These are phyloP conservation scores for Neotoxoptera formosana DNA, from an alignment of 1,140 invertebrate genomes.

Conservation along the genomic window DNA sequence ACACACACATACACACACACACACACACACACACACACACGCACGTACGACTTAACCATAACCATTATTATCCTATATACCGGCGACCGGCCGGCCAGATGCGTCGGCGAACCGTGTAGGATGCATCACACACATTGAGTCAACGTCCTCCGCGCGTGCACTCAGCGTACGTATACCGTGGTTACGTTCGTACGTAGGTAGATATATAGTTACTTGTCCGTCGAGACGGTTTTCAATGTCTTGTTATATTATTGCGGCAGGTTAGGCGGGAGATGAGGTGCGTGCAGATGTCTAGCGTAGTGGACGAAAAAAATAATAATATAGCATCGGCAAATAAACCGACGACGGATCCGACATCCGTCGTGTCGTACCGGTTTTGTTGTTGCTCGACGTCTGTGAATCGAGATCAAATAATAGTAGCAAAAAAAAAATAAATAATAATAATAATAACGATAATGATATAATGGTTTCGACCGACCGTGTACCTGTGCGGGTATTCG, in stretches of 20 bases:
- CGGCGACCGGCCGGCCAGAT: background rate
- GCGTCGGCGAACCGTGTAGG: conserved; percentile 55
- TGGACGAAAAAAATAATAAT: background rate
- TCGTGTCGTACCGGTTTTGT: conserved; percentile 42
- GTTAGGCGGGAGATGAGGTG: background rate
- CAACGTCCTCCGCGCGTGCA: conserved; percentile 35
- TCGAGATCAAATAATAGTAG: background rate
- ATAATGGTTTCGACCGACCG: background rate
- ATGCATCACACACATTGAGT: conserved; percentile 17
- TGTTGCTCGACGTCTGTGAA: background rate
- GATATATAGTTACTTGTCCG: background rate
- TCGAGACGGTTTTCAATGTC: conserved; percentile 16
- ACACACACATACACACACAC: background rate
- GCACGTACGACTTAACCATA: background rate
- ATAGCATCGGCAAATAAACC: conserved; percentile 8
- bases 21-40: background rate
- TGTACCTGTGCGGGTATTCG: background rate
- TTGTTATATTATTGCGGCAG: background rate
- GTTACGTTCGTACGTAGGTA: background rate
- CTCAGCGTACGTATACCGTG: background rate
- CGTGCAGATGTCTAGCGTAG: background rate
- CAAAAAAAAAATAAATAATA: background rate
- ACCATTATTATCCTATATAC: conserved; percentile 33
- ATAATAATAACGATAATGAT: background rate
- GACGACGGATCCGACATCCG: too few species aligned